Conservation (phyloP, 2,797 vertebrate species). For the Balearica regulorum region DNA sequence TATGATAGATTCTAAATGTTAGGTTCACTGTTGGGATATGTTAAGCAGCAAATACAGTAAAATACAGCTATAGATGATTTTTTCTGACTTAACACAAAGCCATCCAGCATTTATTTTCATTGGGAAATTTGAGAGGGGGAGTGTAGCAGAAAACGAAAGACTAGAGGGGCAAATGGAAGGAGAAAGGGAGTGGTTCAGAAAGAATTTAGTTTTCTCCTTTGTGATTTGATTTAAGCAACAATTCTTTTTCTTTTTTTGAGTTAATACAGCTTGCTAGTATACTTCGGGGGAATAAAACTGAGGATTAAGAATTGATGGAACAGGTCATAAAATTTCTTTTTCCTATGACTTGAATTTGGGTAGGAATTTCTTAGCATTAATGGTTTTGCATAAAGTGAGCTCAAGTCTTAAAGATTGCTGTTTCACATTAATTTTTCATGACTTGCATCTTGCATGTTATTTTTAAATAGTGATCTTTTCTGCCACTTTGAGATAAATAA, state of each 20-base stretch:
- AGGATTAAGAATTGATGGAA: slow-evolving; percentile 10
- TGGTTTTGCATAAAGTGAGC: background rate
- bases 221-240: slow-evolving; percentile 16
- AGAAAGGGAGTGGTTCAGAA: background rate
- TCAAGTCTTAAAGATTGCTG: slow-evolving; percentile 17
- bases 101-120: slow-evolving; percentile 24
- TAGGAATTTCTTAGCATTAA: background rate
- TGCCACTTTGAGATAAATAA: slow-evolving; percentile 34
- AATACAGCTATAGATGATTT: slow-evolving; percentile 58
- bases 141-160: background rate
- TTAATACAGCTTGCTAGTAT: background rate
- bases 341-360: background rate
- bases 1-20: slow-evolving; percentile 78
- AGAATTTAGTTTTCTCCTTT: slow-evolving; percentile 24
- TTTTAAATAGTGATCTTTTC: slow-evolving; percentile 33
- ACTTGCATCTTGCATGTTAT: slow-evolving; percentile 3
- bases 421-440: slow-evolving; percentile 44
- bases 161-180: background rate
- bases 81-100: slow-evolving; percentile 59
- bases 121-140: background rate
- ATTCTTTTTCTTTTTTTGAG: background rate
- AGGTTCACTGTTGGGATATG: slow-evolving; percentile 82
- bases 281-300: slow-evolving; percentile 16
- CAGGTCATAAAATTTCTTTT: slow-evolving; percentile 21
- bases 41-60: slow-evolving; percentile 78